phyloP scores from a whole-genome alignment of 2,797 vertebrate species.

The Dendrocincla fuliginosa region DNA sequence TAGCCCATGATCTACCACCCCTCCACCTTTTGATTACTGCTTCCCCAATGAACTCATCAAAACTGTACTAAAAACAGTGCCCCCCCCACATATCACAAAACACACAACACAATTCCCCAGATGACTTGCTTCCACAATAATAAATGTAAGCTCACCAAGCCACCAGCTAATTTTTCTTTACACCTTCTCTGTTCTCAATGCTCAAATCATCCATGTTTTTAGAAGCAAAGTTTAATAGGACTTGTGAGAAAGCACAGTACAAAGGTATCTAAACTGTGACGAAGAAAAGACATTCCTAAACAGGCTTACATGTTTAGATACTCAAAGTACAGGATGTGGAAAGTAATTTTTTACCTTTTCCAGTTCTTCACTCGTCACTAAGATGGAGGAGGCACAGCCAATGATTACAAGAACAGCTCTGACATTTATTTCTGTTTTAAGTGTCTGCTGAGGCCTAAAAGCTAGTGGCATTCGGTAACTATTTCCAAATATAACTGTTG shows the following conservation, averaged over 20 bases:
- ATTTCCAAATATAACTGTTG: conserved; percentile 32
- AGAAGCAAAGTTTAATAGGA: neutral
- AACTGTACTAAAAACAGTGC: neutral
- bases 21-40: neutral
- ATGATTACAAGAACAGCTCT: neutral
- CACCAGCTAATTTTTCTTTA: neutral
- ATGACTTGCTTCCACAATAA: neutral
- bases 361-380: neutral
- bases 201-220: neutral
- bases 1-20: too few relatives aligned
- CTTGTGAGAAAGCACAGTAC: neutral
- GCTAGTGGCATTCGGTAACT: neutral
- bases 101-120: neutral
- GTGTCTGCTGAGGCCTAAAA: neutral
- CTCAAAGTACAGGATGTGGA: neutral
- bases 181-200: neutral
- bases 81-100: neutral
- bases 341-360: neutral
- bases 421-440: conserved; percentile 31
- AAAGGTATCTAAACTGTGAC: neutral
- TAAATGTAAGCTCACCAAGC: neutral
- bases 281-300: neutral
- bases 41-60: neutral
- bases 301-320: neutral
- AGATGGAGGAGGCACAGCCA: neutral